Evolutionary conservation across 1,140 invertebrate species (phyloP), one percentile per base, ranked within the genome.

Genomic region (Euwallacea similis): DNA sequence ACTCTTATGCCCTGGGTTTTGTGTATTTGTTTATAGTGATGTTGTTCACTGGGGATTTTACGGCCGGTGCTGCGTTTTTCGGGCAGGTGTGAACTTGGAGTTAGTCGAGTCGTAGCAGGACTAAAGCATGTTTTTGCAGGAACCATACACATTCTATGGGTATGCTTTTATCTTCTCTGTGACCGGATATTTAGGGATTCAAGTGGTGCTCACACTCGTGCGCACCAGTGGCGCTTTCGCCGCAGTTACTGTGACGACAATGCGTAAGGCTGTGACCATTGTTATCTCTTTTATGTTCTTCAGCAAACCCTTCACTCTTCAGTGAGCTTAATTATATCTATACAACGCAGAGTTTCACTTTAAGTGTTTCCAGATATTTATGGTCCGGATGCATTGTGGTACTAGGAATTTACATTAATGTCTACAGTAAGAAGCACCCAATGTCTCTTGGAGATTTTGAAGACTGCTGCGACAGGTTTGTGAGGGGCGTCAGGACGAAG

Each of bases 231-330:
- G 96, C 13, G 96, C 96, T 11, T 91, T 97, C 42, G 87, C 92
- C 42, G 94, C 96, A 7, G 96, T 96, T 2, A 98, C 95, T 11
- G 94, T 96, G 42, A 93, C 91, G 9, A 93, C 91, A 0, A 91
- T 89, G 77, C 84, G 96, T 56, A 98, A 98, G 84, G 95, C 94
- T 21, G 85, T 98, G 0, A 95, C 96, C 0, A 97, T 98, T 60
- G 84, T 95, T 46, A 85, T 98, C 69, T 98, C 96, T 1, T 98
- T 98, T 83, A 71, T 97, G 47, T 89, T 97, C 74, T 98, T 98
- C 79, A 89, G 90, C 79, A 98, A 98, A 81, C 96, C 96, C 7
- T 98, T 98, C 79, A 95, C 93, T 9, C 86, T 93, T 69, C 92
- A 95, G 92, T 97, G 87, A 91, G 92, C 73, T n/a, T 76, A 11